Percentiles rank a stretch among this genome's conserved stretches.
Conservation (phyloP, 2,797 vertebrate genomes). For the Sebastes variabilis region DNA sequence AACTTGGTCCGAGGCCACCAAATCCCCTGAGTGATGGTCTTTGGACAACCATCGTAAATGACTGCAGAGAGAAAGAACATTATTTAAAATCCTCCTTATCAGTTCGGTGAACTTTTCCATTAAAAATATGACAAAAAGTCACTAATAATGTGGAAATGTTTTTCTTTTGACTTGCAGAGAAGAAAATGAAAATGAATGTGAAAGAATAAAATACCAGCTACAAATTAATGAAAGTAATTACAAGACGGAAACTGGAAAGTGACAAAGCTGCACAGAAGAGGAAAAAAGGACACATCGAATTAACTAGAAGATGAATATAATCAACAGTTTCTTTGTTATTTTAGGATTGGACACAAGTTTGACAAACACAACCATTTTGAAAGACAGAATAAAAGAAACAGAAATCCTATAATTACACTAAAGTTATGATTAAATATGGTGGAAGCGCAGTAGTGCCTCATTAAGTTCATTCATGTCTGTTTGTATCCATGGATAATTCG, state of each 20-base stretch:
- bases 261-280: not conserved
- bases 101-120: not conserved
- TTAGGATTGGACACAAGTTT: not conserved
- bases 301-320: not conserved
- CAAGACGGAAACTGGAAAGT: not conserved
- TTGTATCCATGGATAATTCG: not conserved
- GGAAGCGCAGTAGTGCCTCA: not conserved
- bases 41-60: slow-evolving; percentile 96
- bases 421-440: slow-evolving; percentile 5
- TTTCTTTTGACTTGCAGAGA: not conserved
- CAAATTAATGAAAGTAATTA: slow-evolving; percentile 19
- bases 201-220: not conserved
- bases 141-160: not conserved
- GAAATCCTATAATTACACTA: slow-evolving; percentile 5
- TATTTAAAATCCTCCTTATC: slow-evolving; percentile 13
- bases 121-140: slow-evolving; percentile 13
- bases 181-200: not conserved
- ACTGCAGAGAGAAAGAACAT: slow-evolving; percentile 80
- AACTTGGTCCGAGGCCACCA: slow-evolving; percentile 99
- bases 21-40: slow-evolving; percentile 92
- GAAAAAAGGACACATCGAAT: not conserved
- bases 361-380: not conserved
- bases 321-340: not conserved
- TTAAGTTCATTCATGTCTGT: not conserved
- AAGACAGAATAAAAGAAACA: not conserved